Evolutionary conservation across 2,113 vertebrate genomes (phyloP).

Genomic region (Alosa alosa): DNA sequence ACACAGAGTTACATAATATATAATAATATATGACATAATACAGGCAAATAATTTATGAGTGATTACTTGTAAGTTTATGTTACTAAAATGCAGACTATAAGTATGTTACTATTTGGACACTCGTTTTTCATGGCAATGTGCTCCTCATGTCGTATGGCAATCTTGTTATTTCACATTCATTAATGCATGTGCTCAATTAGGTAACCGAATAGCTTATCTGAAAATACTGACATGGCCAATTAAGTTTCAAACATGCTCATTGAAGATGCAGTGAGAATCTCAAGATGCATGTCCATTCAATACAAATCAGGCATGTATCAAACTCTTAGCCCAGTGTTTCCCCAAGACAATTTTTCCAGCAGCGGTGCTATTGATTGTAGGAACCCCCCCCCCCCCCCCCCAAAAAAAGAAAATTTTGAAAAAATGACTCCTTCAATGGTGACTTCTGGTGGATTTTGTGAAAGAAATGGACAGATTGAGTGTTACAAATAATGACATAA

Average conservation of each 20-base stretch:
- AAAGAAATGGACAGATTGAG: no score
- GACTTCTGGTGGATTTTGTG: no score
- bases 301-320: slow-evolving; percentile 1
- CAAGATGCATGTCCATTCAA: slow-evolving; percentile 11
- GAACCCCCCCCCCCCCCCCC: no score
- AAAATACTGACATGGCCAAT: background rate
- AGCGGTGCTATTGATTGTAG: no score
- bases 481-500: no score
- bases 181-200: background rate
- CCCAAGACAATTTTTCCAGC: no score
- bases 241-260: background rate
- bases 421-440: no score
- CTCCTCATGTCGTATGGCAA: background rate
- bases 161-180: background rate
- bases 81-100: background rate
- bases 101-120: background rate
- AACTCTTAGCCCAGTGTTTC: background rate
- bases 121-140: slow-evolving; percentile 3
- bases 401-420: no score
- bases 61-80: background rate
- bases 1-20: slow-evolving; percentile 18
- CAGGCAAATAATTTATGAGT: background rate
- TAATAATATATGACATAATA: background rate
- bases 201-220: background rate
- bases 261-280: background rate